Evolutionary conservation across 1,140 invertebrate species (phyloP).

Genomic region (Cydia fagiglandana): DNA sequence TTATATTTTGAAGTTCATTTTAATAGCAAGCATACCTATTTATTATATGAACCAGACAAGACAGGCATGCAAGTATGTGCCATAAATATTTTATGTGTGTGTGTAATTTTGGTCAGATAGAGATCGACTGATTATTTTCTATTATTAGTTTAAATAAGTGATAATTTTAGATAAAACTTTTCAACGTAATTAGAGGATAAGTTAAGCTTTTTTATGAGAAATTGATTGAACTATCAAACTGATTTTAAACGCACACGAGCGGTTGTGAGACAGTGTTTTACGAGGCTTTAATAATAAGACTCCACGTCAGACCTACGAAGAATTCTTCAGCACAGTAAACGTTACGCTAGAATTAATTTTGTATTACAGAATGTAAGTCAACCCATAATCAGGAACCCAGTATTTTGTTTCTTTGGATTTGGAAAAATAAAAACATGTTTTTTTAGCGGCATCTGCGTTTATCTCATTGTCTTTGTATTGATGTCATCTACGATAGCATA

Average conservation of each 20-base stretch:
- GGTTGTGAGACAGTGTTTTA: slow-evolving; percentile 18
- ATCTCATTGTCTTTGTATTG: no score
- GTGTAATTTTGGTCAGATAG: slow-evolving; percentile 35
- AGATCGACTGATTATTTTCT: slow-evolving; percentile 42
- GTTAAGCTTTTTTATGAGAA: not conserved
- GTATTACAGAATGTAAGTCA: not conserved
- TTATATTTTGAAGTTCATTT: slow-evolving; percentile 35
- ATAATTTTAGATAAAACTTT: slow-evolving; percentile 21
- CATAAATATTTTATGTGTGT: slow-evolving; percentile 44
- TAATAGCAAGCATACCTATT: slow-evolving; percentile 35
- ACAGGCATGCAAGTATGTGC: slow-evolving; percentile 43
- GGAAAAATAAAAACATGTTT: no score
- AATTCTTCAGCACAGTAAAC: not conserved
- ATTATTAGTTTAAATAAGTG: slow-evolving; percentile 35
- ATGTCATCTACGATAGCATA: no score
- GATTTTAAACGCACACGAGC: not conserved
- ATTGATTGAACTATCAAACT: not conserved
- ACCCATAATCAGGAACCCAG: no score
- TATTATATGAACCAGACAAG: slow-evolving; percentile 38
- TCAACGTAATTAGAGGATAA: not conserved
- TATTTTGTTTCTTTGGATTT: no score
- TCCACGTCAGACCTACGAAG: not conserved
- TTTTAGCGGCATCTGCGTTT: no score
- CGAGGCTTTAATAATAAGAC: slow-evolving; percentile 17
- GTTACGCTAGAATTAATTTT: not conserved